phyloP scores from a whole-genome alignment of 2,888 invertebrate genomes.

The Polymixis lichenea region DNA sequence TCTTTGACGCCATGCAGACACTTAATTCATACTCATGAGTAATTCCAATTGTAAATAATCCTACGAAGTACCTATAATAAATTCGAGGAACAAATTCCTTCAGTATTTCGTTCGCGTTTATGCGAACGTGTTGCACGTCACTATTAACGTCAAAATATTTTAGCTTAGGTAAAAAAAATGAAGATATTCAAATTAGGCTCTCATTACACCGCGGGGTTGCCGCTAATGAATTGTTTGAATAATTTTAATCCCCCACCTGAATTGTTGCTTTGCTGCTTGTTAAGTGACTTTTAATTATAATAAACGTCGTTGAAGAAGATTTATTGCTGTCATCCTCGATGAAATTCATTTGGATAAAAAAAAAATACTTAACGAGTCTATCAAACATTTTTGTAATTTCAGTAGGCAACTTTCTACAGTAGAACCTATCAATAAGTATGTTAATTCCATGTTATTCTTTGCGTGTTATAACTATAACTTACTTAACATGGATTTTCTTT shows the following conservation, averaged over 20 bases:
- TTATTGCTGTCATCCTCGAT: slow-evolving; percentile 30
- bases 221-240: slow-evolving; percentile 82
- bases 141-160: slow-evolving; percentile 82
- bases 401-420: neutral
- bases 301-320: slow-evolving; percentile 36
- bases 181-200: slow-evolving; percentile 85
- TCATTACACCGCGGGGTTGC: slow-evolving; percentile 79
- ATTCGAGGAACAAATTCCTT: slow-evolving; percentile 51
- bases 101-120: slow-evolving; percentile 69
- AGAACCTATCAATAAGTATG: neutral
- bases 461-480: neutral
- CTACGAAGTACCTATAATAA: slow-evolving; percentile 43
- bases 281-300: slow-evolving; percentile 54
- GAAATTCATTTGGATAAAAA: neutral
- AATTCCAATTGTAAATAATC: slow-evolving; percentile 40
- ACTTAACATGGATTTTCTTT: slow-evolving; percentile 19
- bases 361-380: neutral
- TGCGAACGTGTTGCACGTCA: slow-evolving; percentile 80
- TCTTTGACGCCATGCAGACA: slow-evolving; percentile 5
- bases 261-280: slow-evolving; percentile 47
- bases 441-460: slow-evolving; percentile 5
- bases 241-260: slow-evolving; percentile 64
- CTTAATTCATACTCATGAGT: slow-evolving; percentile 34
- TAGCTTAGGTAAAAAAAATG: slow-evolving; percentile 73
- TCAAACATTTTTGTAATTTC: neutral